A percentile compares a stretch with the other conserved stretches of the same genome.
Evolutionary conservation across 2,888 invertebrate species (phyloP).

Genomic region (Marronus borbonicus): DNA sequence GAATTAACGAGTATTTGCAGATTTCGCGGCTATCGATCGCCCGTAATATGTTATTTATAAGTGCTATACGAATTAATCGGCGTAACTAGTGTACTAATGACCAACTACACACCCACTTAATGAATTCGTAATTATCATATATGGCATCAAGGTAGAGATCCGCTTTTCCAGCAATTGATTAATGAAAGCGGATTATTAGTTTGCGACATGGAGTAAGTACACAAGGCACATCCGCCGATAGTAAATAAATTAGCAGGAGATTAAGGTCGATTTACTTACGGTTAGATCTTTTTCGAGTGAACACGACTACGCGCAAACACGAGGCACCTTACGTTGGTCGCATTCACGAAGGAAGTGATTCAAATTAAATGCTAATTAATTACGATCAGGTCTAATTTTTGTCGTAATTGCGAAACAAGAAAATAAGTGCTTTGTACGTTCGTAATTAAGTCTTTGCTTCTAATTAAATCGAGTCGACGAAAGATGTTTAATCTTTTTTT

Average conservation of each 20-base stretch:
- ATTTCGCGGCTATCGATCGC: too few species aligned
- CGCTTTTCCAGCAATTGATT: not conserved
- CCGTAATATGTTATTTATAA: too few species aligned
- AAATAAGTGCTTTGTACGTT: not conserved
- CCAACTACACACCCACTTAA: too few species aligned
- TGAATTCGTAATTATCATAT: too few species aligned
- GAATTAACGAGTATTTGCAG: too few species aligned
- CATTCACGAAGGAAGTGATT: not conserved
- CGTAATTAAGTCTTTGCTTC: not conserved
- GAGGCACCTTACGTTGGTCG: not conserved
- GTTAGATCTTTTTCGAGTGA: not conserved
- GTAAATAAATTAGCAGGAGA: not conserved
- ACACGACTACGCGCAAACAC: not conserved
- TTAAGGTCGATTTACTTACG: conserved; percentile 6
- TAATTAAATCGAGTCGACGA: not conserved
- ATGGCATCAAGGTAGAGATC: not conserved
- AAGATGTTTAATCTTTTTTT: conserved; percentile 3
- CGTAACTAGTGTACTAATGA: too few species aligned
- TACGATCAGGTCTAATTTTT: not conserved
- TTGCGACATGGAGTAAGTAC: not conserved
- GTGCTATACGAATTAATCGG: too few species aligned
- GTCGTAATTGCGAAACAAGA: not conserved
- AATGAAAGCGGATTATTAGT: not conserved
- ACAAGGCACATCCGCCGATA: not conserved
- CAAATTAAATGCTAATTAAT: conserved; percentile 14